Evolutionary conservation across 2,797 vertebrate species (phyloP), one percentile per base, ranked within the genome.

Genomic region (Caiman crocodilus): DNA sequence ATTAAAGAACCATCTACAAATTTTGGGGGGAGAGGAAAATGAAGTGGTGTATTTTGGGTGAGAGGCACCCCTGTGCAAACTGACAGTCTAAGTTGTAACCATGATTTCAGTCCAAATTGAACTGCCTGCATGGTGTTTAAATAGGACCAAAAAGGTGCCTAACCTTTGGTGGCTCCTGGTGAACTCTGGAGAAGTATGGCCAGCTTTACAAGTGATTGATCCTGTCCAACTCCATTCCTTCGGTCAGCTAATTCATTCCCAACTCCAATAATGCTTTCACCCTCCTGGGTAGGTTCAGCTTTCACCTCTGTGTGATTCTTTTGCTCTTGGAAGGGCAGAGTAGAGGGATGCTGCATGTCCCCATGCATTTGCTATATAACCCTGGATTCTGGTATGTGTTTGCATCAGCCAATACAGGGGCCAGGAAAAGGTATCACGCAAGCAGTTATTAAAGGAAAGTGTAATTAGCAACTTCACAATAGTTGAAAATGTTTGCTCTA

Each of bases 381-480:
- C n/a, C 60, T 3, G 18, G 80, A 71, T 91, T 50, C 94, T 94
- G 94, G 79, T 14, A 4, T 10, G 5, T 1, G 14, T 21, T 89
- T 93, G 94, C 92, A 97, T 96, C 18, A 58, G 96, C 97, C 93
- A 94, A 80, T 92, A 35, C 79, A 84, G 94, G 85, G 84, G 69
- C 71, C 93, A 85, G 83, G 83, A 86, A 89, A 91, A 60, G 84
- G 60, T 90, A 3, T 82, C 93, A 93, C 81, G 89, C 87, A 75
- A 88, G 88, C 42, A 42, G 95, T 96, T 97, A 96, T 95, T 95
- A 96, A 94, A 94, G 88, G 89, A 78, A 74, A 59, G 74, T 96
- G 95, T 97, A 97, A 97, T 98, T 97, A 97, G 96, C 3, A n/a
- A 94, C 94, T 96, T 90, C 79, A 93, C 95, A 93, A 95, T 96